Evolutionary conservation across 2,113 vertebrate species (phyloP).

Genomic region (Ophthalmotilapia sp.): DNA sequence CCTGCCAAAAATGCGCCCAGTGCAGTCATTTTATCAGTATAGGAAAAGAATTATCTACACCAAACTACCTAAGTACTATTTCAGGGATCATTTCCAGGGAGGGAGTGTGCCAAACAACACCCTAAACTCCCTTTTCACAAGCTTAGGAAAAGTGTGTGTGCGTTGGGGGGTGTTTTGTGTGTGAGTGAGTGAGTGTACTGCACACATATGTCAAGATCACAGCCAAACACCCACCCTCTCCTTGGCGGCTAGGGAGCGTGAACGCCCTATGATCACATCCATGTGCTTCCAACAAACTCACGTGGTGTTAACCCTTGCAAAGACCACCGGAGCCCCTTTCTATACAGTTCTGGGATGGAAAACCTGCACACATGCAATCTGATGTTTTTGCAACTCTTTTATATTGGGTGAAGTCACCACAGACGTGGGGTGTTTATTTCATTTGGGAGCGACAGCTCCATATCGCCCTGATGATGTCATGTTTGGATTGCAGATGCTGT

Average conservation of each 20-base stretch:
- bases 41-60: neutral
- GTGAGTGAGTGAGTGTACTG: constrained; percentile 27
- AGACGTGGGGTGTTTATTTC: constrained; percentile 19
- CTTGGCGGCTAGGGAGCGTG: constrained; percentile 34
- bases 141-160: neutral
- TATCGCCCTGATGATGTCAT: constrained; percentile 44
- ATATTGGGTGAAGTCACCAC: constrained; percentile 26
- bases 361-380: neutral
- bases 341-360: neutral
- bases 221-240: constrained; percentile 54
- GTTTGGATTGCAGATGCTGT: constrained; percentile 4
- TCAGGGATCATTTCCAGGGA: constrained; percentile 2
- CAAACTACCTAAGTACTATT: neutral
- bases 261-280: constrained; percentile 60
- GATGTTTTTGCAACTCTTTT: neutral
- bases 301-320: constrained; percentile 19
- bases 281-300: constrained; percentile 5
- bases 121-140: neutral
- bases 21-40: neutral
- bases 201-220: constrained; percentile 33
- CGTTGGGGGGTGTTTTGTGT: neutral
- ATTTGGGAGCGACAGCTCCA: constrained; percentile 14
- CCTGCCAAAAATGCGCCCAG: neutral
- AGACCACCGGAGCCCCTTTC: neutral
- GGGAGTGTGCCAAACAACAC: neutral